Conservation (phyloP, 1,140 invertebrate genomes). For the Drosophila kohkoa region DNA sequence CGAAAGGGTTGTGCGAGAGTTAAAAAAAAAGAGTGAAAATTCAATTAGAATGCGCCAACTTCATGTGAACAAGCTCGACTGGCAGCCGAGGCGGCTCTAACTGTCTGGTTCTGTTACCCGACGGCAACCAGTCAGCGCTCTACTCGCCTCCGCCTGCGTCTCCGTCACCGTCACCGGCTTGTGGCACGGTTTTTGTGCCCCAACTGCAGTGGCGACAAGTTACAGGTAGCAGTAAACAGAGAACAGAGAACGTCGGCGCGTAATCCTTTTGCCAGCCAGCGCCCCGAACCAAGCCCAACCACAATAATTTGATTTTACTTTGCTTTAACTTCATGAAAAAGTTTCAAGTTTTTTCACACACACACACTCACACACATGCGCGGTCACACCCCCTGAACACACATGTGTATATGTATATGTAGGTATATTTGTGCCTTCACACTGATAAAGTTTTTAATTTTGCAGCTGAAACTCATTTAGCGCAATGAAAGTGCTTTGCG, state of each 20-base stretch:
- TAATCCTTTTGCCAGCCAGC: slow-evolving; percentile 77
- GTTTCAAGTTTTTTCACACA: slow-evolving; percentile 75
- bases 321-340: slow-evolving; percentile 84
- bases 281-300: slow-evolving; percentile 52
- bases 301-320: slow-evolving; percentile 84
- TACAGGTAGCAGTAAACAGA: slow-evolving; percentile 50
- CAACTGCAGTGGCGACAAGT: slow-evolving; percentile 74
- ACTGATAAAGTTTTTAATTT: slow-evolving; percentile 82
- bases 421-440: slow-evolving; percentile 14
- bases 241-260: slow-evolving; percentile 38
- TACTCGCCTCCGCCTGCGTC: background rate
- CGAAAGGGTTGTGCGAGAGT: background rate
- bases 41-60: slow-evolving; percentile 81
- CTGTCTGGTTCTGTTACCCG: slow-evolving; percentile 57
- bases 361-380: slow-evolving; percentile 29
- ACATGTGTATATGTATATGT: slow-evolving; percentile 18
- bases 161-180: background rate
- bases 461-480: slow-evolving; percentile 81
- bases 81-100: slow-evolving; percentile 65
- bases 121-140: background rate
- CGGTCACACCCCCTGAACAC: slow-evolving; percentile 39
- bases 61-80: slow-evolving; percentile 53
- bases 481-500: slow-evolving; percentile 71
- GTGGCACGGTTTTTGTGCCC: slow-evolving; percentile 35
- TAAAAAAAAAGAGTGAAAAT: slow-evolving; percentile 75